A percentile compares a stretch with the other conserved stretches of the same genome.
These are phyloP conservation scores for Watsonalla binaria DNA, from an alignment of 2,888 invertebrate species.

Conservation along the genomic window DNA sequence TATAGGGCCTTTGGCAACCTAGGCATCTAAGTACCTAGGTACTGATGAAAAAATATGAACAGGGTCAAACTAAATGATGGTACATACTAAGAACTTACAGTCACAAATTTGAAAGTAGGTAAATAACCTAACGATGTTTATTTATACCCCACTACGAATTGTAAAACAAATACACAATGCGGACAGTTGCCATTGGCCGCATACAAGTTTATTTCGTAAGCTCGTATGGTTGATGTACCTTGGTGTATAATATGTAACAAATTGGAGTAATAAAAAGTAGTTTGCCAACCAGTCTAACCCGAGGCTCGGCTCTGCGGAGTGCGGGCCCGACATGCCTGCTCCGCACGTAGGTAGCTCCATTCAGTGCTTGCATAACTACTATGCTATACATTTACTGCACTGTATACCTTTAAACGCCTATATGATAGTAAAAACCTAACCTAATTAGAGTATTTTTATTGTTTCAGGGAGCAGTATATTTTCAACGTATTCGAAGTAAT, in stretches of 20 bases:
- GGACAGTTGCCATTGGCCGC: background rate
- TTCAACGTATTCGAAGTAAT: slow-evolving; percentile 94
- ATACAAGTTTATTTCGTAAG: background rate
- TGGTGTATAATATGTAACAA: background rate
- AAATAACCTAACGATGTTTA: no score
- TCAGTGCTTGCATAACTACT: slow-evolving; percentile 35
- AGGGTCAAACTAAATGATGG: no score
- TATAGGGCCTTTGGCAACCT: no score
- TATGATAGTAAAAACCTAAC: no score
- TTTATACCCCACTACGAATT: background rate
- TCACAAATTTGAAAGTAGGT: no score
- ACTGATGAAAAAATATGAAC: no score
- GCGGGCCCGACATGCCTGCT: no score
- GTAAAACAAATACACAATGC: background rate
- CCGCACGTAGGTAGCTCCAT: slow-evolving; percentile 34
- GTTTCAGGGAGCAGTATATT: slow-evolving; percentile 91
- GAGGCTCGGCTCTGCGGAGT: no score
- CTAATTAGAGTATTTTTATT: slow-evolving; percentile 32
- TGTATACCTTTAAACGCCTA: background rate
- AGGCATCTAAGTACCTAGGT: no score
- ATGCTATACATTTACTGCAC: slow-evolving; percentile 36
- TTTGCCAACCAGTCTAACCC: no score
- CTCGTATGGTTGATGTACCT: background rate
- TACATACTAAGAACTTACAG: no score
- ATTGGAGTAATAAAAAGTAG: background rate